Percentiles rank a stretch among this genome's conserved stretches.
phyloP scores from a whole-genome alignment of 1,140 invertebrate genomes.

The Episyrphus balteatus region DNA sequence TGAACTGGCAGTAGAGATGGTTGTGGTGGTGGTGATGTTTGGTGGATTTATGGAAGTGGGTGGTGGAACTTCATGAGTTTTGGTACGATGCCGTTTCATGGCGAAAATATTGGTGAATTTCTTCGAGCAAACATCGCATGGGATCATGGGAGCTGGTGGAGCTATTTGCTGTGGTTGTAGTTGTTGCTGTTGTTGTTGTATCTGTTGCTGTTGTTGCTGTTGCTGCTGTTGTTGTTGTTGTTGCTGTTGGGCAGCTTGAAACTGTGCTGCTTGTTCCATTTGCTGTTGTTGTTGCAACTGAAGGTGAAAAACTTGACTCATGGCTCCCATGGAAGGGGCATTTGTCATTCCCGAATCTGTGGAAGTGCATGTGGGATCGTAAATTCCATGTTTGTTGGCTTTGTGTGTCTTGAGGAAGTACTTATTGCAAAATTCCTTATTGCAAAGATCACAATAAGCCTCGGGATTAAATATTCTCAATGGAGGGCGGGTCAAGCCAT shows the following conservation, averaged over 20 bases:
- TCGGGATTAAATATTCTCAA: conserved; percentile 86
- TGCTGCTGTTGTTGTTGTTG: conserved; percentile 9
- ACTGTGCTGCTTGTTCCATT: background rate
- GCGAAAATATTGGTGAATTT: conserved; percentile 43
- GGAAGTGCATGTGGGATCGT: conserved; percentile 48
- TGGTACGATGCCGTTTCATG: conserved; percentile 41
- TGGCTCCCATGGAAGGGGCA: conserved; percentile 26
- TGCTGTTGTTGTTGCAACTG: conserved; percentile 15
- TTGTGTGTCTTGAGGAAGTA: conserved; percentile 98
- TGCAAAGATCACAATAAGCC: conserved; percentile 93
- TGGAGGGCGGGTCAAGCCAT: conserved; percentile 49
- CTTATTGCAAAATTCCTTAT: conserved; percentile 99
- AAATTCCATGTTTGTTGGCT: conserved; percentile 89
- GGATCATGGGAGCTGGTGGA: conserved; percentile 20
- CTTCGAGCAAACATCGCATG: conserved; percentile 43
- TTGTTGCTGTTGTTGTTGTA: conserved; percentile 2
- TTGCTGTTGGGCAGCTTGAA: conserved; percentile 9
- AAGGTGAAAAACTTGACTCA: conserved; percentile 15
- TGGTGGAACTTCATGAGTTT: conserved; percentile 30
- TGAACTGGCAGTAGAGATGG: background rate
- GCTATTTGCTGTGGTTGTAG: conserved; percentile 15
- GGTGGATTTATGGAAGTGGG: background rate
- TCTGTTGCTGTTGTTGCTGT: conserved; percentile 2
- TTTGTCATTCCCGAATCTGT: conserved; percentile 31
- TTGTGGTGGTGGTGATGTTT: background rate